Base-by-base conservation (phyloP, 2,888 invertebrate genomes). In the Vesta saturnalis region DNA sequence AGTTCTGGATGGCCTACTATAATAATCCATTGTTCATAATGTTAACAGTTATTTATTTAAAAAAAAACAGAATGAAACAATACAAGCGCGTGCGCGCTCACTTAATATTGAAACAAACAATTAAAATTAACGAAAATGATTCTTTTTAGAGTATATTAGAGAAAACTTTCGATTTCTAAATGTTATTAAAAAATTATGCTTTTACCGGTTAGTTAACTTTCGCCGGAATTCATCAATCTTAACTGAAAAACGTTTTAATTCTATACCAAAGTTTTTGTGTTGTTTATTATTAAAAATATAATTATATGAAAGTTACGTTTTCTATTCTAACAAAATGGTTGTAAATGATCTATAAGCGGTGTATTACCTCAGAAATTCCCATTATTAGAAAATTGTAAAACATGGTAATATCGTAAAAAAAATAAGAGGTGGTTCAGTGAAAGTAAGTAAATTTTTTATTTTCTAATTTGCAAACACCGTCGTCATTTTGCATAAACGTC, bases 171-270 rank as follows among this genome's bases (percentile, higher is more conserved):
- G 58, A 67, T 67, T 67, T 61, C 54, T 56, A 67, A 61, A 57
- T 58, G 21, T 57, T 46, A 61, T 61, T 39, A 60, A 67, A 16
- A 49, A 61, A 67, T 16, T 21, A 18, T 39, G 57, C 56, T 57
- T 61, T 67, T 61, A 67, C 67, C 61, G 67, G 61, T 67, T 58
- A 43, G 67, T 39, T 67, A 19, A 67, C 67, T 67, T 67, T 67
- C 67, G 64, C 64, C 18, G 52, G 54, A 64, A 58, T 64, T 64
- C 64, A 58, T 58, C 64, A 58, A 58, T 58, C 58, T 58, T 18
- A n/a, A 1, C 19, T 1, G 52, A 52, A 52, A 52, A 52, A 19
- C 16, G 15, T 30, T 30, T 49, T 52, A 19, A 19, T 52, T 1
- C 2, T 10, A 39, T 39, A 39, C n/a, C 39, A n/a, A 39, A 39